Conservation (phyloP, 2,797 vertebrate species). For the Crocidura indochinensis region DNA sequence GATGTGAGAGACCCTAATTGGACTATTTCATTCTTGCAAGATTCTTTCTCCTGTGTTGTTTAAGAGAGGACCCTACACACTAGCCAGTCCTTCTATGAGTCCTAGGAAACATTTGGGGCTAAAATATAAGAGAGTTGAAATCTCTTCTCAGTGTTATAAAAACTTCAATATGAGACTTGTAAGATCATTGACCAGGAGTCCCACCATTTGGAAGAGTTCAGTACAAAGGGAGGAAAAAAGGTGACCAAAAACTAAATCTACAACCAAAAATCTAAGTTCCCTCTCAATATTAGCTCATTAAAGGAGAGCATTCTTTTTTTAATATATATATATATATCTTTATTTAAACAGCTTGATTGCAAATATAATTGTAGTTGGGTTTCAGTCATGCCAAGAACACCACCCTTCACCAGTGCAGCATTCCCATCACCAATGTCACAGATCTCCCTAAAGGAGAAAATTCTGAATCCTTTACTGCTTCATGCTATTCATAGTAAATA, state of each 20-base stretch:
- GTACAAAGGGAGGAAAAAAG: background rate
- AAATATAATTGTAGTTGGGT: too few relatives aligned
- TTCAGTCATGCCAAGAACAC: too few relatives aligned
- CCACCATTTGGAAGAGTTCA: background rate
- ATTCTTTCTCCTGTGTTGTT: background rate
- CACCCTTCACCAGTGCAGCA: too few relatives aligned
- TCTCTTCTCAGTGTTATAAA: slow-evolving; percentile 6
- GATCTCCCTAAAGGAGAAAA: background rate
- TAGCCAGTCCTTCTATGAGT: background rate
- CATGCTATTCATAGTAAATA: background rate
- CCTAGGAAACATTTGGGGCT: background rate
- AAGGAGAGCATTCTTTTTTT: too few relatives aligned
- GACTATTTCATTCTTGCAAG: background rate
- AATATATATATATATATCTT: too few relatives aligned
- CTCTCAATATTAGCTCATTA: background rate
- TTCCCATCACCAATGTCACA: too few relatives aligned
- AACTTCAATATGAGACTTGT: background rate
- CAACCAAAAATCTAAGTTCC: too few relatives aligned
- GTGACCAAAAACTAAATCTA: too few relatives aligned
- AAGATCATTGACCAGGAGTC: background rate
- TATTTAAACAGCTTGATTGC: too few relatives aligned
- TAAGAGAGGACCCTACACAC: background rate
- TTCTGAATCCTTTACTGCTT: background rate
- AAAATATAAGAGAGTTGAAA: background rate
- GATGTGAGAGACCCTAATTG: too few relatives aligned